Evolutionary conservation across 2,797 vertebrate genomes (phyloP), one percentile per base, ranked within the genome.

Genomic region (Sternarchorhynchus goeldii): DNA sequence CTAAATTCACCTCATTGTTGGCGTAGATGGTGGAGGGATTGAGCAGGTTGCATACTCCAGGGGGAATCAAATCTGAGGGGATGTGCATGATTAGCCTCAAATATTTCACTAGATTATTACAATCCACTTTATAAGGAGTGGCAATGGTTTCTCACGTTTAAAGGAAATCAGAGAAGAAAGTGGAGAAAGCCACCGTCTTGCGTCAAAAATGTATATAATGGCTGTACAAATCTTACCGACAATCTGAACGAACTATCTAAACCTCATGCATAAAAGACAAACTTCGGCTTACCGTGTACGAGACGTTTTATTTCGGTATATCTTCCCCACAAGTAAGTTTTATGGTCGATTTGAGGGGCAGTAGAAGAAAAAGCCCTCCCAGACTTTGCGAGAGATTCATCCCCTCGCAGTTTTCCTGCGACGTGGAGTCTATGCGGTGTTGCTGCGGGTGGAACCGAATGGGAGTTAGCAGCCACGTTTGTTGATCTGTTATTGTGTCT

Each of bases 1-100:
- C 86, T 73, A 96, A 79, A 77, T 83, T 84, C 20, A 96, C 94
- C 82, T 96, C 95, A 3, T 96, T 96, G 88, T 96, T 96, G 59
- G 94, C 91, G 6, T 95, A 96, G 79, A 96, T 92, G 45, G 92
- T 90, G 34, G 93, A 89, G 16, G 94, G 86, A 77, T 94, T 95
- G 65, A 96, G 89, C 60, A 92, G 86, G 69, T 90, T 93, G 74
- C 95, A 96, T 0, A 94, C 93, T 2, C 93, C 95, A 0, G 95
- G 95, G 0, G 95, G 95, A 67, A 95, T 92, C 77, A 96, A 83
- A 56, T 95, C 95, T 94, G 89, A 57, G 25, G 64, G 55, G 57
- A 17, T 50, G 45, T 14, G 12, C 45, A 50, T 50, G 12, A 50
- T 50, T 50, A 50, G 45, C 8, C 8, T 50, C 10, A 50, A 50